phyloP scores from a whole-genome alignment of 2,888 invertebrate species.

The Lycophotia porphyrea region DNA sequence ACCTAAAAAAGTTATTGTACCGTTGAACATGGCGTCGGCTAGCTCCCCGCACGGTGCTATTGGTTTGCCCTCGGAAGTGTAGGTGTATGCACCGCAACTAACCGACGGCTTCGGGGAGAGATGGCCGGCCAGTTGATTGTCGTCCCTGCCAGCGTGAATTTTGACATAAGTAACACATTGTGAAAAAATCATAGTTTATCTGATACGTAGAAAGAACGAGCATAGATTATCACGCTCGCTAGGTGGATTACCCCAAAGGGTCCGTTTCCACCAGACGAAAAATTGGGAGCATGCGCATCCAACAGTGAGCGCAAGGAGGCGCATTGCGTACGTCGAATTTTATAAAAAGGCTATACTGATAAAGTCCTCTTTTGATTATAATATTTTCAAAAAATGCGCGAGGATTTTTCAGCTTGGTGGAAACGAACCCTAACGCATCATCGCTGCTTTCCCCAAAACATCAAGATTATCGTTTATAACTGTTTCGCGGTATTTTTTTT shows the following conservation, averaged over 20 bases:
- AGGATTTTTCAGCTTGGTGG: background rate
- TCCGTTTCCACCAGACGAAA: background rate
- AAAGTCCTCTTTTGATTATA: too few species aligned
- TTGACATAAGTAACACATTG: conserved; percentile 1
- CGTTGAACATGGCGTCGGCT: conserved; percentile 57
- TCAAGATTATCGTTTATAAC: background rate
- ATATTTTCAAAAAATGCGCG: background rate
- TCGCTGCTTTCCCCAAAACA: background rate
- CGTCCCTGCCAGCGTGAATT: conserved; percentile 30
- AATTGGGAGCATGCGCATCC: background rate
- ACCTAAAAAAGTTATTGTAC: conserved; percentile 29
- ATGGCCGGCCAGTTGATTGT: conserved; percentile 40
- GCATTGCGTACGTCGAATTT: background rate
- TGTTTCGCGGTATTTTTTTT: background rate
- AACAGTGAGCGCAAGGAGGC: background rate
- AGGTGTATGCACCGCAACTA: conserved; percentile 27
- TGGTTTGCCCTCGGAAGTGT: conserved; percentile 26
- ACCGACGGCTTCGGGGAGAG: conserved; percentile 29
- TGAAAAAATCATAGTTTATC: background rate
- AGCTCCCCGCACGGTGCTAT: conserved; percentile 60
- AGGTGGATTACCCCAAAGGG: background rate
- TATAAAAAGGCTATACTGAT: too few species aligned
- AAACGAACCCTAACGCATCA: background rate
- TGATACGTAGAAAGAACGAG: background rate
- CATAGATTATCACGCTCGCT: background rate